A percentile compares a stretch with the other conserved stretches of the same genome.
These are phyloP conservation scores for rabbit (Oryctolagus cuniculus) DNA, from an alignment of 2,113 vertebrate genomes.

Conservation along the genomic window mOryCun1.1 NC_091435.1:71984001-71984500, in stretches of 20 bases:
- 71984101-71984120: background rate
- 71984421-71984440: constrained; percentile 5
- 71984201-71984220: constrained; percentile 17
- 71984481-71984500: constrained; percentile 13
- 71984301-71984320: background rate
- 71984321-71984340: background rate
- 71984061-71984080: background rate
- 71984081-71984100: background rate
- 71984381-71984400: background rate
- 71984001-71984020: background rate
- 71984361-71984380: constrained; percentile 2
- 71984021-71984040: constrained; percentile 28
- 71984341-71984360: background rate
- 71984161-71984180: background rate
- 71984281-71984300: background rate
- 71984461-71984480: background rate
- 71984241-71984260: constrained; percentile 21
- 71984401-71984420: constrained; percentile 11
- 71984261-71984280: constrained; percentile 31
- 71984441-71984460: background rate
- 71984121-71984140: background rate
- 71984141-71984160: background rate
- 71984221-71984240: constrained; percentile 40
- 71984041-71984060: background rate
- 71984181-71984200: constrained; percentile 26